Conservation (phyloP, 2,113 vertebrate genomes). For the Ameiurus melas region DNA sequence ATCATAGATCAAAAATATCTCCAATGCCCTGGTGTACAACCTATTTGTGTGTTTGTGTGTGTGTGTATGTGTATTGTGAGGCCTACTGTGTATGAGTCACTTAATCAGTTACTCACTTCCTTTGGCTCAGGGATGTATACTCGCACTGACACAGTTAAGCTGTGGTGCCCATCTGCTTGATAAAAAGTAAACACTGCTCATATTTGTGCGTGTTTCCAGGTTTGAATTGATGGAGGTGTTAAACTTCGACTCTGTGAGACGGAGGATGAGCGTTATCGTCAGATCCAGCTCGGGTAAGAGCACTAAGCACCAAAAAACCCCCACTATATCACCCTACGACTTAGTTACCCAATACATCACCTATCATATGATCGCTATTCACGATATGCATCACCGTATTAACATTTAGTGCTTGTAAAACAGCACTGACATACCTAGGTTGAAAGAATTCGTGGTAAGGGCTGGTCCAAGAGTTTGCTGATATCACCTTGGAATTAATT, state of each 20-base stretch:
- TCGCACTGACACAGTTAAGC: background rate
- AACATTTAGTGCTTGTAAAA: background rate
- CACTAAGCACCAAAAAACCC: background rate
- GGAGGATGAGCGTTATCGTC: slow-evolving; percentile 96
- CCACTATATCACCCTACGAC: background rate
- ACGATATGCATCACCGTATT: background rate
- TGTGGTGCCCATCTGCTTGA: background rate
- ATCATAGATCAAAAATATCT: slow-evolving; percentile 20
- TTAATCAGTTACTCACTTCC: background rate
- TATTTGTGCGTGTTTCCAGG: slow-evolving; percentile 63
- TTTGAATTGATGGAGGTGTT: slow-evolving; percentile 89
- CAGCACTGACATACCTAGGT: background rate
- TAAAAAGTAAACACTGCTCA: background rate
- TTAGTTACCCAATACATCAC: background rate
- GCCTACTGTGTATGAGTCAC: slow-evolving; percentile 1
- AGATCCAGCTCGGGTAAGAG: slow-evolving; percentile 77
- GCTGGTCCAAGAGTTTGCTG: background rate
- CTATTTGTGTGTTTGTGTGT: background rate
- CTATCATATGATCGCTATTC: background rate
- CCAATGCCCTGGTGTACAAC: background rate
- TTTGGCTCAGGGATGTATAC: background rate
- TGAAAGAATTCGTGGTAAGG: background rate
- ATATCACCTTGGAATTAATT: background rate
- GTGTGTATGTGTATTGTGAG: slow-evolving; percentile 4
- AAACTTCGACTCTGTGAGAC: slow-evolving; percentile 92